A percentile compares a stretch with the other conserved stretches of the same genome.
Evolutionary conservation across 2,797 vertebrate species (phyloP).

Genomic region (Pangasius krempfi): DNA sequence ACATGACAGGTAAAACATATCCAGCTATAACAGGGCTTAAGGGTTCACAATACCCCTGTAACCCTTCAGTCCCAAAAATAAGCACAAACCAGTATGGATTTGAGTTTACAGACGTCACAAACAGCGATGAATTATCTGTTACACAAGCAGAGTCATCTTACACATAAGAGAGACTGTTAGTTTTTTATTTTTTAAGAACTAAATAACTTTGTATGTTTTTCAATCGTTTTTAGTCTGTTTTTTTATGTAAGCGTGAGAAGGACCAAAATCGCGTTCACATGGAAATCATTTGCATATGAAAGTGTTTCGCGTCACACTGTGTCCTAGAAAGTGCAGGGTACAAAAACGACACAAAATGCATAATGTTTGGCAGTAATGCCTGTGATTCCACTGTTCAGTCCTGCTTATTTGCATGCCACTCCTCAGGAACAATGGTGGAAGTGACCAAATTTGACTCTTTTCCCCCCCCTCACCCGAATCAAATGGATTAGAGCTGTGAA

Average conservation of each 20-base stretch:
- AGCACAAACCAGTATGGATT: slow-evolving; percentile 76
- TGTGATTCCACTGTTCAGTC: slow-evolving; percentile 51
- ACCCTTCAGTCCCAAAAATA: slow-evolving; percentile 68
- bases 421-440: slow-evolving; percentile 83
- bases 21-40: slow-evolving; percentile 15
- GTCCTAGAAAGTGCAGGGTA: slow-evolving; percentile 63
- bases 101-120: slow-evolving; percentile 65
- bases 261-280: slow-evolving; percentile 75
- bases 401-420: slow-evolving; percentile 72
- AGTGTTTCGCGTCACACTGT: slow-evolving; percentile 56
- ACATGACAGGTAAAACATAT: slow-evolving; percentile 18
- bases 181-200: slow-evolving; percentile 78
- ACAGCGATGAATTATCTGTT: slow-evolving; percentile 70
- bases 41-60: slow-evolving; percentile 67
- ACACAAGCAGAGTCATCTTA: slow-evolving; percentile 73
- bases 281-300: slow-evolving; percentile 57
- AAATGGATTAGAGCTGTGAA: slow-evolving; percentile 65
- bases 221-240: slow-evolving; percentile 77
- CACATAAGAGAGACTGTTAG: slow-evolving; percentile 78
- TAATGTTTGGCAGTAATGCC: slow-evolving; percentile 34
- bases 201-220: slow-evolving; percentile 81
- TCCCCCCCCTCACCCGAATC: slow-evolving; percentile 49
- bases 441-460: slow-evolving; percentile 72
- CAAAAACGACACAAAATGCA: slow-evolving; percentile 34
- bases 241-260: slow-evolving; percentile 77